Conservation (phyloP, 2,113 vertebrate species). For the Tyto alba region DNA sequence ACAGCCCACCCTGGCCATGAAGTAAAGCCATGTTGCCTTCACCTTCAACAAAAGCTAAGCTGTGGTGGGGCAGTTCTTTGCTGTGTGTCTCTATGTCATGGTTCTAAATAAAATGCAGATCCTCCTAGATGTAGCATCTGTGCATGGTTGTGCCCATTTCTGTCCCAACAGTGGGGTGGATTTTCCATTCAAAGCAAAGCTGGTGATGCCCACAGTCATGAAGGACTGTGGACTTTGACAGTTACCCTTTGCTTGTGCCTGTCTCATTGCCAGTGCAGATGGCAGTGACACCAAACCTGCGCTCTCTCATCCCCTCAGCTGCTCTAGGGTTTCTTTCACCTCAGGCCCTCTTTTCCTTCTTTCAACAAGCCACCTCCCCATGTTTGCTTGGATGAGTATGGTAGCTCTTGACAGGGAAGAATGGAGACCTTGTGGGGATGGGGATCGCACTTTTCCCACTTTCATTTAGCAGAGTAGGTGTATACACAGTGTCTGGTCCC, state of each 20-base stretch:
- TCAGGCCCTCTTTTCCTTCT: neutral
- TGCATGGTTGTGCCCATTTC: neutral
- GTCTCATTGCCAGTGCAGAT: neutral
- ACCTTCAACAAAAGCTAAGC: neutral
- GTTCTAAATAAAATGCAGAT: neutral
- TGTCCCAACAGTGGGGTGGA: neutral
- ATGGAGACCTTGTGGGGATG: neutral
- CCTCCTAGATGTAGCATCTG: neutral
- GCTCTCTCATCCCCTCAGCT: neutral
- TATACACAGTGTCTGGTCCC: neutral
- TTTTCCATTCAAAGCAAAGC: neutral
- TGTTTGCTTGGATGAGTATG: neutral
- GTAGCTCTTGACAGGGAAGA: neutral
- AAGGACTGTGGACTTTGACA: neutral
- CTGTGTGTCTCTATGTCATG: neutral
- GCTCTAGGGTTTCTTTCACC: neutral
- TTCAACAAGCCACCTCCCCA: neutral
- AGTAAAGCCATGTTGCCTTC: neutral
- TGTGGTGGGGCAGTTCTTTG: neutral
- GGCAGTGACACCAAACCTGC: neutral
- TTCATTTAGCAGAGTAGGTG: neutral
- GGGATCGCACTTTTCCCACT: neutral
- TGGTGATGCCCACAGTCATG: neutral
- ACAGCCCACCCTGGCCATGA: neutral
- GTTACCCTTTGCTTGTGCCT: neutral